Base-by-base conservation (phyloP, 2,888 invertebrate species). In the Oscheius sp. region DNA sequence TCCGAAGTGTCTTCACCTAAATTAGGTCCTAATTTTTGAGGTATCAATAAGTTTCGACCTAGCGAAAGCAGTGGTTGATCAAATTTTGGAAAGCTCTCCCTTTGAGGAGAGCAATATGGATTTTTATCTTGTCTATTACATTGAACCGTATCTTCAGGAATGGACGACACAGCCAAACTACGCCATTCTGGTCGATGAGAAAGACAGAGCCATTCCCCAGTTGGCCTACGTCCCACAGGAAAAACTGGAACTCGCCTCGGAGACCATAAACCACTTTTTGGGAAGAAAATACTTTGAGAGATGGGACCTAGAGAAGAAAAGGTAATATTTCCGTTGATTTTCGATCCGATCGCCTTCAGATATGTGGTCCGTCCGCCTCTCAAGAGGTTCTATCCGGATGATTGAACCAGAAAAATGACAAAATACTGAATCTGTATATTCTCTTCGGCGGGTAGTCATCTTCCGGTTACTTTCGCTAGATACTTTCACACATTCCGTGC, bases 101-200 rank as follows among this genome's bases (percentile, higher is more conserved):
- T 21, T 21, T 21, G 21, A 21, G 21, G 21, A 21, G 21, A 13
- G 50, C 10, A 50, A 13, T 50, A 10, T 50, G 9, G 9, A 50
- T 50, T 50, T 13, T 9, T 13, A 13, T 10, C 13, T 50, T 13
- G 9, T 9, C 10, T 9, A 50, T 50, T 9, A 50, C 50, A 50
- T 10, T 50, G 9, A 0, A 10, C 10, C 50, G 10, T 13, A 50
- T 10, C 9, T 51, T 53, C 74, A 83, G 83, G 73, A 79, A 37
- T 77, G 76, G 77, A 57, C 70, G 11, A 75, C 75, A 5, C 74
- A 89, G 86, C 92, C 92, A 13, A 91, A 91, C 84, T 92, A 92
- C 87, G 89, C 91, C 7, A 87, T 92, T 29, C 80, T 92, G 32
- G 91, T 92, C 2, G 92, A 92, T 85, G 90, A 90, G 0, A 84